phyloP scores from a whole-genome alignment of 2,797 vertebrate species.

The Ctenochaetus hawaiiensis region DNA sequence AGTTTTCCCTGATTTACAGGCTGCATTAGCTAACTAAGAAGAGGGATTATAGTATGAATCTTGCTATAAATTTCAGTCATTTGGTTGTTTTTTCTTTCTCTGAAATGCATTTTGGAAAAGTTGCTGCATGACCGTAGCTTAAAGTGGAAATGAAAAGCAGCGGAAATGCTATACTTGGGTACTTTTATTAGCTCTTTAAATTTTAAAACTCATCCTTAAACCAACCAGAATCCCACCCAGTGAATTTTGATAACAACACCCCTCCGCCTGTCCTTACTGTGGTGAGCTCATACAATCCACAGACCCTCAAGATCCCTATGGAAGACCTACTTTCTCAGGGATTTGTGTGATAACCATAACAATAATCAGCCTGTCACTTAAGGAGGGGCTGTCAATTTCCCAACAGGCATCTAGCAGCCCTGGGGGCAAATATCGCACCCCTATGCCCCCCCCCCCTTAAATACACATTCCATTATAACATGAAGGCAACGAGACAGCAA shows the following conservation, averaged over 20 bases:
- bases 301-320: slow-evolving; percentile 18
- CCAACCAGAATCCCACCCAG: neutral
- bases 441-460: neutral
- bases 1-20: slow-evolving; percentile 70
- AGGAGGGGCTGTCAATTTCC: slow-evolving; percentile 51
- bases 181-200: neutral
- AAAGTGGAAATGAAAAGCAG: neutral
- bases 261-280: neutral
- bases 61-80: slow-evolving; percentile 42
- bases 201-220: slow-evolving; percentile 13
- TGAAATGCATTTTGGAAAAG: slow-evolving; percentile 1
- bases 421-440: slow-evolving; percentile 38
- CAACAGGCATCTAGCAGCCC: slow-evolving; percentile 58
- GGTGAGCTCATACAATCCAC: slow-evolving; percentile 20
- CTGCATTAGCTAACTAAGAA: slow-evolving; percentile 59
- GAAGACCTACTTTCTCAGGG: slow-evolving; percentile 61
- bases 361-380: slow-evolving; percentile 56
- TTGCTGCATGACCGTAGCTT: neutral
- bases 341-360: slow-evolving; percentile 58
- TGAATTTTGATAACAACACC: slow-evolving; percentile 26
- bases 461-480: slow-evolving; percentile 21
- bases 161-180: neutral
- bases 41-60: slow-evolving; percentile 29
- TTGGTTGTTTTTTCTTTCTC: neutral
- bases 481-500: slow-evolving; percentile 5